These are phyloP conservation scores for Fundulus diaphanus DNA, from an alignment of 2,797 vertebrate genomes.

Conservation along the genomic window DNA sequence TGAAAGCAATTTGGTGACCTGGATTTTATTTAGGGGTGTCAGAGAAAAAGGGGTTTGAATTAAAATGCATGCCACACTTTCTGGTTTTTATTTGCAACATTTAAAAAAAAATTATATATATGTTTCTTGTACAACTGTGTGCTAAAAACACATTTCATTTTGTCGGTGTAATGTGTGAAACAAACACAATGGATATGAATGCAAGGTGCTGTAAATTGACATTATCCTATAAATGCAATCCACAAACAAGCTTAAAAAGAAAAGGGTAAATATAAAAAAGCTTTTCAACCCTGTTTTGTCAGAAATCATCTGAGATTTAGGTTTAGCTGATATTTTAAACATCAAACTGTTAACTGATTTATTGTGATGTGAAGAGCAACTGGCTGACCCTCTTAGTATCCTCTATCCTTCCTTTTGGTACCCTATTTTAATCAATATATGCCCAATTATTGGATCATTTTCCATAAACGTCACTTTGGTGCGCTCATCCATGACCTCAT, in stretches of 20 bases:
- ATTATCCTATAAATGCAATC: background rate
- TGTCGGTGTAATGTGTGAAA: background rate
- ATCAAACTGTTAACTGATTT: conserved; percentile 31
- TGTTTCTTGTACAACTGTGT: background rate
- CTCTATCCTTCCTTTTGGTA: conserved; percentile 38
- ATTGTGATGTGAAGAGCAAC: conserved; percentile 31
- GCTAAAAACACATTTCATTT: background rate
- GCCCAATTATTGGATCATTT: conserved; percentile 49
- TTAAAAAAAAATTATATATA: background rate
- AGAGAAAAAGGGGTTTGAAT: background rate
- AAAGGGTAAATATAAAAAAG: background rate
- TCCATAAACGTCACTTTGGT: conserved; percentile 40
- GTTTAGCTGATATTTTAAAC: background rate
- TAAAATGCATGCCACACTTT: background rate
- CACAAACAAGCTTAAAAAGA: background rate
- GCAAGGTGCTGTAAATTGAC: background rate
- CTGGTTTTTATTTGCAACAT: background rate
- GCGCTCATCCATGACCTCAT: conserved; percentile 24
- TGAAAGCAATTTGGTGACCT: too few species aligned
- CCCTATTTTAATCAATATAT: conserved; percentile 25
- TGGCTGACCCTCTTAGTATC: conserved; percentile 30
- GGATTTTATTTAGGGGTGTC: background rate
- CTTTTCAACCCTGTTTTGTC: background rate
- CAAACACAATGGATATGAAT: background rate
- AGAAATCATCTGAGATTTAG: background rate